A percentile compares a stretch with the other conserved stretches of the same genome.
Conservation (phyloP, 2,888 invertebrate genomes). For the Encarsia formosa region DNA sequence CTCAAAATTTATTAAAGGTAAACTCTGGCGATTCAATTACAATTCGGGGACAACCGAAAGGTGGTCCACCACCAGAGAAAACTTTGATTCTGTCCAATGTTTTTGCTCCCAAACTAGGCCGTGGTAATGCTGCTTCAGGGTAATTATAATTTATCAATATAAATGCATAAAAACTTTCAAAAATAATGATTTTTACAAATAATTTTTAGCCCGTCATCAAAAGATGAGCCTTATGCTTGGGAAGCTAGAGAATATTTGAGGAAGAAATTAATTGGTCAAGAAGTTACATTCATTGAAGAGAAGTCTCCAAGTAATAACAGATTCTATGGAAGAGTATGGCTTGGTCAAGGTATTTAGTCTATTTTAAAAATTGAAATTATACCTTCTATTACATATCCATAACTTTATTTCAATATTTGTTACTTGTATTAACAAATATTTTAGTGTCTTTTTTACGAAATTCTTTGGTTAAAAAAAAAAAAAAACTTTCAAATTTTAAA, state of each 20-base stretch:
- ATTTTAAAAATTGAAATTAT: background rate
- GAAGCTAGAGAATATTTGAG: constrained; percentile 93
- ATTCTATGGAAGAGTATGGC: constrained; percentile 83
- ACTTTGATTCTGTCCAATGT: constrained; percentile 87
- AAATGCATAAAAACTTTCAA: constrained; percentile 11
- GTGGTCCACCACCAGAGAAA: constrained; percentile 88
- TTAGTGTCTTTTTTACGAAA: too few species aligned
- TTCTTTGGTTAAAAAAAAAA: too few species aligned
- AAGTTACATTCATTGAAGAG: constrained; percentile 80
- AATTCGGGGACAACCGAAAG: constrained; percentile 76
- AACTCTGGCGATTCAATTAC: constrained; percentile 94
- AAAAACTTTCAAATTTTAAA: too few species aligned
- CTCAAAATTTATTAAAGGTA: constrained; percentile 72
- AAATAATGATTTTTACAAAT: too few species aligned
- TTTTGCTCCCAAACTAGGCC: constrained; percentile 85
- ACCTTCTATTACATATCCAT: too few species aligned
- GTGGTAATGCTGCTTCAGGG: constrained; percentile 62
- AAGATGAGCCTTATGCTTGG: constrained; percentile 95
- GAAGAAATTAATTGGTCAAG: constrained; percentile 86
- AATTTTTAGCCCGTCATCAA: constrained; percentile 64
- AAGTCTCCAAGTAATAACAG: constrained; percentile 78
- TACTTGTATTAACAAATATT: too few species aligned
- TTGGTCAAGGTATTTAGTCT: constrained; percentile 67
- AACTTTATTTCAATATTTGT: too few species aligned
- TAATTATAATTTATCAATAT: constrained; percentile 32